Conservation (phyloP, 1,140 invertebrate genomes). For the Plectrocnemia conspersa region DNA sequence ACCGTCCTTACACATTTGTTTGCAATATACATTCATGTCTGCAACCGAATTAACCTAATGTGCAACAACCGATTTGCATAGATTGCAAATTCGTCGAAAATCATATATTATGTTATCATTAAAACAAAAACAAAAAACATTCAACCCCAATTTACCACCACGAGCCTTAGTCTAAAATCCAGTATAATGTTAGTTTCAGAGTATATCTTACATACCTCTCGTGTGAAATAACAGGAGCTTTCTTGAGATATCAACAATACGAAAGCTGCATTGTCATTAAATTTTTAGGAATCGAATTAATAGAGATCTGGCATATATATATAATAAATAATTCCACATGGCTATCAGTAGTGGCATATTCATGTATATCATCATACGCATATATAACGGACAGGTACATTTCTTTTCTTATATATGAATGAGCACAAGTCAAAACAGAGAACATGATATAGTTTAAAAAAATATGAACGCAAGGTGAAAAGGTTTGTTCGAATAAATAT, state of each 20-base stretch:
- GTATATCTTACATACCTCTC: slow-evolving; percentile 21
- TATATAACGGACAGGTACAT: slow-evolving; percentile 2
- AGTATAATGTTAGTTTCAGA: slow-evolving; percentile 16
- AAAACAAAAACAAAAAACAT: too few relatives aligned
- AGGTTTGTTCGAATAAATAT: slow-evolving; percentile 52
- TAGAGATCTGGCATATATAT: slow-evolving; percentile 22
- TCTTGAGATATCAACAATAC: slow-evolving; percentile 13
- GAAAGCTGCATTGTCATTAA: slow-evolving; percentile 1
- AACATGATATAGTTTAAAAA: slow-evolving; percentile 56
- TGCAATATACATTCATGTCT: slow-evolving; percentile 40
- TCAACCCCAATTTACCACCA: slow-evolving; percentile 7
- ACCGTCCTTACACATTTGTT: slow-evolving; percentile 56
- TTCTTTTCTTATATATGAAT: slow-evolving; percentile 23
- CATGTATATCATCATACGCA: slow-evolving; percentile 9
- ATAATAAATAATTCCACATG: too few relatives aligned
- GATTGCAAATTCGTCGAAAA: too few relatives aligned
- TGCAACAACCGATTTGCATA: background rate
- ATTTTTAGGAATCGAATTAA: too few relatives aligned
- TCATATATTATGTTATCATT: too few relatives aligned
- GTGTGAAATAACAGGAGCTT: slow-evolving; percentile 13
- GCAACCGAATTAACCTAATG: slow-evolving; percentile 5
- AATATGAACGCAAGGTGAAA: slow-evolving; percentile 48
- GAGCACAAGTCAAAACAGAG: slow-evolving; percentile 37
- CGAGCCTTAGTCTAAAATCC: slow-evolving; percentile 13
- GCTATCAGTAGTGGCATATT: slow-evolving; percentile 2